Conservation (phyloP, 2,113 vertebrate species). For the Glaucidium brasilianum region DNA sequence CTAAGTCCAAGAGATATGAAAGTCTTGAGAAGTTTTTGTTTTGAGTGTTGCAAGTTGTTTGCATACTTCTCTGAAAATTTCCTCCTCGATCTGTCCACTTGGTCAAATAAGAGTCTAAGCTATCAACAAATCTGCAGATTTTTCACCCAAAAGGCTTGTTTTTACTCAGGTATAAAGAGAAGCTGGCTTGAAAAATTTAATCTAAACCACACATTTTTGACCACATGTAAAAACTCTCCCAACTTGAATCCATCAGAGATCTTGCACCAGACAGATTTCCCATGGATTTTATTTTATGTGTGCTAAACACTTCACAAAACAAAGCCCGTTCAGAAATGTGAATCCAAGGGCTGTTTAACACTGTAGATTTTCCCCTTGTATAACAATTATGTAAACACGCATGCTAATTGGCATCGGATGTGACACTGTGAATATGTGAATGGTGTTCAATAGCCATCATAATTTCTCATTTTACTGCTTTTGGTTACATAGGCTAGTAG, state of each 20-base stretch:
- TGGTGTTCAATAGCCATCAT: constrained; percentile 36
- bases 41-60: background rate
- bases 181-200: background rate
- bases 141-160: background rate
- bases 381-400: constrained; percentile 59
- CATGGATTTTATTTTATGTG: constrained; percentile 1
- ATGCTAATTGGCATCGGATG: constrained; percentile 50
- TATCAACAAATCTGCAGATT: background rate
- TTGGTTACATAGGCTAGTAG: background rate
- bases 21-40: background rate
- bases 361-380: constrained; percentile 64
- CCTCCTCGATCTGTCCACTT: background rate
- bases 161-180: background rate
- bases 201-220: background rate
- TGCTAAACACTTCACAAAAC: constrained; percentile 46
- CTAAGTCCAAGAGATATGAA: background rate
- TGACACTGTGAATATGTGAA: background rate
- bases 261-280: background rate
- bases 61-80: background rate
- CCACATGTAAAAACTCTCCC: background rate
- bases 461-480: constrained; percentile 58
- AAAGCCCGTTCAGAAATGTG: constrained; percentile 39
- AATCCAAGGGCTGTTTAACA: constrained; percentile 60
- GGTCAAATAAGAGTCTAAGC: background rate
- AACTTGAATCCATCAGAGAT: background rate